phyloP scores from a whole-genome alignment of 2,797 vertebrate genomes.

The Myoxocephalus aenaeus region DNA sequence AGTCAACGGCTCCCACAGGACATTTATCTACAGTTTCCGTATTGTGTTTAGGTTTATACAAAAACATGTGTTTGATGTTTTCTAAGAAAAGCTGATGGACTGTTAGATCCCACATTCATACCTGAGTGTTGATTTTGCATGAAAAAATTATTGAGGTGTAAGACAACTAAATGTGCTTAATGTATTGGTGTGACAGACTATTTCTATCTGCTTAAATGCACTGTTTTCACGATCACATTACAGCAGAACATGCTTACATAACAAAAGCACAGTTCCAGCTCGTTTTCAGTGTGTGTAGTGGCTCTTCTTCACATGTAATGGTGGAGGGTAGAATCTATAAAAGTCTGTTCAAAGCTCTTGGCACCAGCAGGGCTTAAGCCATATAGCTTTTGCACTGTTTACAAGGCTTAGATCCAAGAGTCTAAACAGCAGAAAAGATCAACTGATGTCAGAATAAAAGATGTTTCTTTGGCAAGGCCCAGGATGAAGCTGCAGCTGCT shows the following conservation, averaged over 20 bases:
- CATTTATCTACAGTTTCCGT: constrained; percentile 43
- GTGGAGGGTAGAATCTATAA: constrained; percentile 13
- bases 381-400: constrained; percentile 36
- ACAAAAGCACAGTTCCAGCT: constrained; percentile 3
- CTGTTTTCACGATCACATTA: background rate
- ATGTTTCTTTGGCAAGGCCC: constrained; percentile 26
- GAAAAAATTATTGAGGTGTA: constrained; percentile 6
- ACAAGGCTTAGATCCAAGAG: constrained; percentile 27
- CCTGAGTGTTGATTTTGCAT: background rate
- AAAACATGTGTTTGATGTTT: constrained; percentile 32
- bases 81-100: constrained; percentile 5
- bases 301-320: constrained; percentile 26
- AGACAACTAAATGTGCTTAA: background rate
- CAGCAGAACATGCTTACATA: background rate
- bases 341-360: constrained; percentile 18
- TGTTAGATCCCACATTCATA: constrained; percentile 7
- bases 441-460: constrained; percentile 52
- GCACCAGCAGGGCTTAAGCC: constrained; percentile 14
- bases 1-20: constrained; percentile 63
- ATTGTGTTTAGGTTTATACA: constrained; percentile 35
- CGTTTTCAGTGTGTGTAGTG: background rate
- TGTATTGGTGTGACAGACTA: background rate
- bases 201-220: constrained; percentile 1
- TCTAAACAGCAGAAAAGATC: constrained; percentile 38
- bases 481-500: constrained; percentile 42